phyloP scores from a whole-genome alignment of 2,797 vertebrate species.

The Ctenochaetus hawaiiensis region DNA sequence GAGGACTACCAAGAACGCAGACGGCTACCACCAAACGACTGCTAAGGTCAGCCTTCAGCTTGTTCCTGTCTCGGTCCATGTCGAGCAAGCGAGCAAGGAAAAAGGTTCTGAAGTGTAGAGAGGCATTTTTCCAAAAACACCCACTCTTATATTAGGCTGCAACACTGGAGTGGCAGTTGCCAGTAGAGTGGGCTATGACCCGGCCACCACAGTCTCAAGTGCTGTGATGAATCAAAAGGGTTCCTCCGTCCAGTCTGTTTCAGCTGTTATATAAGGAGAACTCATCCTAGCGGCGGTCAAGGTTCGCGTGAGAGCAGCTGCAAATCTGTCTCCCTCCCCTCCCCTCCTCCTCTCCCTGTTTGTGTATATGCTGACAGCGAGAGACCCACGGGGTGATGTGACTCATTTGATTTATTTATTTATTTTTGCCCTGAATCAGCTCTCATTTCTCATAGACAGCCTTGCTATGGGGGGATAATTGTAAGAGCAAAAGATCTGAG shows the following conservation, averaged over 20 bases:
- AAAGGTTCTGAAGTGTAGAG: constrained; percentile 31
- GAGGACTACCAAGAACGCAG: constrained; percentile 29
- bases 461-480: constrained; percentile 66
- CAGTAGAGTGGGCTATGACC: constrained; percentile 56
- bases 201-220: constrained; percentile 29
- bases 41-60: constrained; percentile 27
- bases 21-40: constrained; percentile 28
- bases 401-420: constrained; percentile 66
- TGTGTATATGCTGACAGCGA: constrained; percentile 69
- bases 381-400: constrained; percentile 68
- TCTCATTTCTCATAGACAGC: constrained; percentile 69
- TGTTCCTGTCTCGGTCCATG: constrained; percentile 43
- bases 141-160: constrained; percentile 40
- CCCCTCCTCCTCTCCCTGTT: constrained; percentile 31
- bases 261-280: constrained; percentile 56
- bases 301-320: constrained; percentile 60
- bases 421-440: constrained; percentile 57
- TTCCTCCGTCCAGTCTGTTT: constrained; percentile 37
- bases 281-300: constrained; percentile 46
- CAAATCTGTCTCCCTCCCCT: constrained; percentile 39
- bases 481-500: constrained; percentile 63
- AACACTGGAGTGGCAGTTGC: constrained; percentile 54
- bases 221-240: constrained; percentile 51
- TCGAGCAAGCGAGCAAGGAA: constrained; percentile 28
- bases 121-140: constrained; percentile 41